Evolutionary conservation across 1,140 invertebrate species (phyloP).

Genomic region (Drosophila pandora): DNA sequence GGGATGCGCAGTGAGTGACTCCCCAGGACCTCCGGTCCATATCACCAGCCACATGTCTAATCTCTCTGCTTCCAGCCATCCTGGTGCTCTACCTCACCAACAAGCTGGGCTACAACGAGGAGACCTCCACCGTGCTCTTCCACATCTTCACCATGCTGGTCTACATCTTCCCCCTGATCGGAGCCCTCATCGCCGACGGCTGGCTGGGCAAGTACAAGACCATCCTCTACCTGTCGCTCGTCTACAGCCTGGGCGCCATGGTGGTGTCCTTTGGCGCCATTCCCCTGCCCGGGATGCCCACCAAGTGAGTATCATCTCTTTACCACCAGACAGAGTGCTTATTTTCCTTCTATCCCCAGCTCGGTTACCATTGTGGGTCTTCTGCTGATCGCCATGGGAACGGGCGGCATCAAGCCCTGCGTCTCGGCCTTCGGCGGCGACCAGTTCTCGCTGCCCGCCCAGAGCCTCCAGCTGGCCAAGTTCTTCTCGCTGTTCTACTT

Average conservation of each 20-base stretch:
- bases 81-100: constrained; percentile 91
- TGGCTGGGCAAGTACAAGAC: constrained; percentile 93
- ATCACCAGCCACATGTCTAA: not conserved
- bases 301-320: constrained; percentile 85
- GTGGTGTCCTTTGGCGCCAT: constrained; percentile 89
- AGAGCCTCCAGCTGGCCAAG: constrained; percentile 89
- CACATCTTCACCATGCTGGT: constrained; percentile 92
- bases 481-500: constrained; percentile 98
- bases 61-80: constrained; percentile 87
- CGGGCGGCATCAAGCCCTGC: constrained; percentile 99
- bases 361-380: constrained; percentile 92
- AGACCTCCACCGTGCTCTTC: constrained; percentile 90
- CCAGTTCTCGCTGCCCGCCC: constrained; percentile 91
- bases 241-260: constrained; percentile 94
- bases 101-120: constrained; percentile 87
- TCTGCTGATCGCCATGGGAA: constrained; percentile 92
- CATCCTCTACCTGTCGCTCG: constrained; percentile 93
- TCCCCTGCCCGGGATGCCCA: constrained; percentile 85
- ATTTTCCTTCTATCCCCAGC: constrained; percentile 58
- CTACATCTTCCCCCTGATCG: constrained; percentile 92
- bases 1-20: constrained; percentile 94
- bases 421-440: constrained; percentile 98
- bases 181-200: constrained; percentile 93
- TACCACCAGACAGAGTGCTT: too few species aligned
- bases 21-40: too few species aligned